These are phyloP conservation scores for Lethenteron reissneri DNA, from an alignment of 2,113 vertebrate genomes.

Conservation along the genomic window DNA sequence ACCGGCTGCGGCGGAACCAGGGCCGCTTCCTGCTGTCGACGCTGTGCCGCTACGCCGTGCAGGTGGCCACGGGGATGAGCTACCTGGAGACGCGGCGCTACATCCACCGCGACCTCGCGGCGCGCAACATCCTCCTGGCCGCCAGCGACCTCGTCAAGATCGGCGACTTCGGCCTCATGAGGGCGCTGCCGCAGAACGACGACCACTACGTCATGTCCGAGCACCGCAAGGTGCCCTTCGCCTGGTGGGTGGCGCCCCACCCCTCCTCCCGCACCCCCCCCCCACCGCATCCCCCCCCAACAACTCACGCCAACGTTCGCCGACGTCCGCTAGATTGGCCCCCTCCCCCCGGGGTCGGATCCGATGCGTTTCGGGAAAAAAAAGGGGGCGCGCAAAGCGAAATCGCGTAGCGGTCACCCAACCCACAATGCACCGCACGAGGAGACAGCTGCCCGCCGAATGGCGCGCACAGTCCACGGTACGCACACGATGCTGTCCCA, in stretches of 20 bases:
- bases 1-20: slow-evolving; percentile 28
- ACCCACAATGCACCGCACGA: too few species aligned
- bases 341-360: too few species aligned
- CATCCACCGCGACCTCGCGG: slow-evolving; percentile 54
- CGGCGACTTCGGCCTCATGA: slow-evolving; percentile 55
- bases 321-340: neutral
- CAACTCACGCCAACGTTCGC: neutral
- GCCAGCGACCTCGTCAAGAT: slow-evolving; percentile 41
- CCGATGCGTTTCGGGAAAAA: too few species aligned
- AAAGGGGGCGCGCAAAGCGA: too few species aligned
- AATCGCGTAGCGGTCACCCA: too few species aligned
- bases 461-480: too few species aligned
- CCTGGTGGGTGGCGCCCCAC: slow-evolving; percentile 31
- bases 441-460: too few species aligned
- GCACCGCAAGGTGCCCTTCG: slow-evolving; percentile 48
- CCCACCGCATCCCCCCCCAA: neutral
- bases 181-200: slow-evolving; percentile 24
- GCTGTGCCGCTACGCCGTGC: slow-evolving; percentile 43
- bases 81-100: slow-evolving; percentile 41
- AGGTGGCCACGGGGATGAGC: slow-evolving; percentile 48
- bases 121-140: slow-evolving; percentile 45
- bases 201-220: slow-evolving; percentile 56
- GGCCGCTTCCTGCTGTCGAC: slow-evolving; percentile 28
- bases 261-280: neutral
- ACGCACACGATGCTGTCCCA: too few species aligned